These are phyloP conservation scores for Chelonus formosanus DNA, from an alignment of 2,888 invertebrate genomes.

Conservation along the genomic window DNA sequence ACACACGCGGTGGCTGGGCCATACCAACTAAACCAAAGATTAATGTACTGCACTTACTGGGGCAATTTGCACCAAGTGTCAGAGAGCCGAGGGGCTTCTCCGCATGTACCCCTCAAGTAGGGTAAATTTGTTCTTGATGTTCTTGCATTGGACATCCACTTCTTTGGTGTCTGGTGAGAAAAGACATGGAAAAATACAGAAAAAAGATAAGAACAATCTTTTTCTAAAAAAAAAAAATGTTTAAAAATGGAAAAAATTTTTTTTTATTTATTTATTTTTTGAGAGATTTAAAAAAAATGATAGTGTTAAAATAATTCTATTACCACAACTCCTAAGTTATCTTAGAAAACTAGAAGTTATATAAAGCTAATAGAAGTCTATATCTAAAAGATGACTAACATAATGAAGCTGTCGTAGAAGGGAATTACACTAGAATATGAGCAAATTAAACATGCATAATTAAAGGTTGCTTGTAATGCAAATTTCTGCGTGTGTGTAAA, in stretches of 20 bases:
- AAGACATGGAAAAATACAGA: conserved; percentile 32
- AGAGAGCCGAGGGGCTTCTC: conserved; percentile 44
- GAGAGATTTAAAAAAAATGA: too few species aligned
- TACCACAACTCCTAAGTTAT: too few species aligned
- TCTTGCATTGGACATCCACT: conserved; percentile 32
- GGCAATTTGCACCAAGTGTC: conserved; percentile 65
- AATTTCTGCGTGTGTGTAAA: too few species aligned
- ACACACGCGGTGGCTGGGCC: conserved; percentile 57
- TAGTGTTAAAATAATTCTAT: too few species aligned
- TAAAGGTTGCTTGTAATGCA: conserved; percentile 46
- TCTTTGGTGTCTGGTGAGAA: not conserved
- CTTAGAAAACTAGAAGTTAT: conserved; percentile 1
- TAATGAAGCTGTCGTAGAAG: conserved; percentile 23
- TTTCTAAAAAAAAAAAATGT: too few species aligned
- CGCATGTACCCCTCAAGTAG: conserved; percentile 29
- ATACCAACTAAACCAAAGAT: conserved; percentile 64
- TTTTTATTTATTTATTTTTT: too few species aligned
- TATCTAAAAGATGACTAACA: too few species aligned
- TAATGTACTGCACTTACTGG: conserved; percentile 65
- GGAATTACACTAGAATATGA: conserved; percentile 29
- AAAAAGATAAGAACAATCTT: conserved; percentile 14
- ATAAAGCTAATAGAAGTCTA: conserved; percentile 20
- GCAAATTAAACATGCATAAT: conserved; percentile 63
- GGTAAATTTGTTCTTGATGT: conserved; percentile 55
- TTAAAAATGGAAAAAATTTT: too few species aligned